Percentiles rank a stretch among this genome's conserved stretches.
These are phyloP conservation scores for Xylota sylvarum DNA, from an alignment of 2,888 invertebrate genomes.

Conservation along the genomic window DNA sequence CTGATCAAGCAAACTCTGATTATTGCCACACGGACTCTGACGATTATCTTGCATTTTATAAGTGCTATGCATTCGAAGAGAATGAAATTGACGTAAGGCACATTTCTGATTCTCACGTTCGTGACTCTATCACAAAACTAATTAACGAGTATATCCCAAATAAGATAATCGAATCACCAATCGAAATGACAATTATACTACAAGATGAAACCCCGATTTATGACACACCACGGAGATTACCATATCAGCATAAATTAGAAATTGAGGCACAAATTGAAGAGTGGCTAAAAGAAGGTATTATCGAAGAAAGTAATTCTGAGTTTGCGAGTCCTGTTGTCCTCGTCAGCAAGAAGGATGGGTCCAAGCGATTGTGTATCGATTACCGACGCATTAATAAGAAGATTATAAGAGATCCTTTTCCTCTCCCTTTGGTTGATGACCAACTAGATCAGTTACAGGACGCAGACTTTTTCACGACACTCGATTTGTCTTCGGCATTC, in stretches of 20 bases:
- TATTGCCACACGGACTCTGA: not conserved
- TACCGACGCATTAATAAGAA: slow-evolving; percentile 62
- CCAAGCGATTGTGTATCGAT: slow-evolving; percentile 79
- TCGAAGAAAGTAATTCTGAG: slow-evolving; percentile 80
- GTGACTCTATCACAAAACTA: not conserved
- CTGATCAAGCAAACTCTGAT: slow-evolving; percentile 4
- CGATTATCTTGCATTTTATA: not conserved
- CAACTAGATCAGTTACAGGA: slow-evolving; percentile 38
- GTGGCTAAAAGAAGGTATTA: slow-evolving; percentile 80
- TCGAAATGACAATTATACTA: slow-evolving; percentile 19
- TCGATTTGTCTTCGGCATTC: slow-evolving; percentile 42
- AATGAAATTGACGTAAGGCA: slow-evolving; percentile 27
- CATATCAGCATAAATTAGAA: slow-evolving; percentile 18
- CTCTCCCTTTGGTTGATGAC: slow-evolving; percentile 26
- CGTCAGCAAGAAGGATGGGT: slow-evolving; percentile 77
- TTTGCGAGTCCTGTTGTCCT: slow-evolving; percentile 79
- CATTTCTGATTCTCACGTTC: not conserved
- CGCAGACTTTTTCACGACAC: slow-evolving; percentile 42
- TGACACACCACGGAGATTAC: slow-evolving; percentile 20
- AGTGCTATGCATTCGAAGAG: slow-evolving; percentile 35
- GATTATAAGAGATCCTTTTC: not conserved
- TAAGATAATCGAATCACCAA: not conserved
- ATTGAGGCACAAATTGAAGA: slow-evolving; percentile 78
- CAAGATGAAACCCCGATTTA: slow-evolving; percentile 37
- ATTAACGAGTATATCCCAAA: slow-evolving; percentile 1